Evolutionary conservation across 2,888 invertebrate species (phyloP).

Genomic region (Patella pellucida): DNA sequence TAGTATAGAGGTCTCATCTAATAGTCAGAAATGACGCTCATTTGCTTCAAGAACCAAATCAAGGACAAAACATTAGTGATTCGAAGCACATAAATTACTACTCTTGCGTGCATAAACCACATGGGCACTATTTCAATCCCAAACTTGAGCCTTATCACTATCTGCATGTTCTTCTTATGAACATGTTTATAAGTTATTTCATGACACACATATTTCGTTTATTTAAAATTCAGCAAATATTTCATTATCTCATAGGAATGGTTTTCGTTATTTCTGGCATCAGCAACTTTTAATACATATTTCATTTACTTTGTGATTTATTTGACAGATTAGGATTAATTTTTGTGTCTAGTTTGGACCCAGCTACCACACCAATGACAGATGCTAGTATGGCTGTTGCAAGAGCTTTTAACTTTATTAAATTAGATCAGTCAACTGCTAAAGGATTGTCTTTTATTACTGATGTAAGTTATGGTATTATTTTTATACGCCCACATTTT

Average conservation of each 20-base stretch:
- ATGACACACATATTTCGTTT: too few relatives aligned
- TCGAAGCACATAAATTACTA: too few relatives aligned
- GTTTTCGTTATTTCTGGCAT: not conserved
- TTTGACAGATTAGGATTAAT: constrained; percentile 86
- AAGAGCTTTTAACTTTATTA: constrained; percentile 91
- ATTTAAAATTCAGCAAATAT: not conserved
- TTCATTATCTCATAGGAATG: not conserved
- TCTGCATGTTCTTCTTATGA: too few relatives aligned
- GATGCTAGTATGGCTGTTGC: constrained; percentile 86
- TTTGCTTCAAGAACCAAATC: too few relatives aligned
- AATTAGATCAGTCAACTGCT: constrained; percentile 81
- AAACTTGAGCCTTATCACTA: too few relatives aligned
- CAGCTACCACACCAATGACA: constrained; percentile 76
- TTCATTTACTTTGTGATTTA: constrained; percentile 6
- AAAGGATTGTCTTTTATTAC: constrained; percentile 87
- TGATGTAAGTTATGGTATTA: constrained; percentile 76
- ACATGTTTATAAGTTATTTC: too few relatives aligned
- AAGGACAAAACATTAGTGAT: too few relatives aligned
- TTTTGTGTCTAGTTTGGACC: constrained; percentile 76
- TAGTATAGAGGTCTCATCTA: too few relatives aligned
- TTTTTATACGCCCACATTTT: not conserved
- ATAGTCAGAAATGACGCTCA: too few relatives aligned
- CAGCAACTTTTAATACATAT: not conserved
- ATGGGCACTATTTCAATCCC: too few relatives aligned
- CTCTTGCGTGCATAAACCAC: too few relatives aligned